Base-by-base conservation (phyloP, 2,797 vertebrate species). In the Jordanella pulchra region DNA sequence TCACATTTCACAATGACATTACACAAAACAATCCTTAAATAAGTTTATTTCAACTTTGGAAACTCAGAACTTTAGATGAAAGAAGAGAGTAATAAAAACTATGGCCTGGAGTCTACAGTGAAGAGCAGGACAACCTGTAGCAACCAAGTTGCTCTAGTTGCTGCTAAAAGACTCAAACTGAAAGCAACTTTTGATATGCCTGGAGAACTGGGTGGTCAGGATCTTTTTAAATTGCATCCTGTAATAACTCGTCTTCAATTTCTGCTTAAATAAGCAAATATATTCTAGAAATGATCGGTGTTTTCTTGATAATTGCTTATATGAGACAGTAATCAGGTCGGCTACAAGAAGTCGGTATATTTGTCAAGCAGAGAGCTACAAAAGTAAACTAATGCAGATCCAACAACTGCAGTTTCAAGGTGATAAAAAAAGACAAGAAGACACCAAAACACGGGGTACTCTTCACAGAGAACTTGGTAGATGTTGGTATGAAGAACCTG, bases 21-120 rank as follows among this genome's bases (percentile, higher is more conserved):
- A 21, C n/a, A 67, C 11, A 23, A 53, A 67, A 35, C 69, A 71
- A 72, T 28, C 25, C 14, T 10, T 67, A 68, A 53, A 69, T 80
- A 25, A 35, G 71, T 39, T 30, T 13, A 42, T 60, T 12, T 35
- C 35, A 45, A 78, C 55, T 48, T 54, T 47, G 12, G 13, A 39
- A 64, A 63, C 42, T 67, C 17, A 54, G 35, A 39, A 30, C 35
- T 74, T 77, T 27, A 54, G 35, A 42, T 50, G 9, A 0, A 17
- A 65, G 58, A 42, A 65, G 18, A 30, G 15, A 39, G 1, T 39
- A 67, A 23, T 32, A 67, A 1, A 66, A 50, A 30, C 10, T n/a
- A 18, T 23, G 30, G 21, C 3, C 56, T 32, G 6, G 9, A 23
- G 18, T 60, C 56, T 23, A 60, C 7, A 25, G n/a, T 25, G 51